These are phyloP conservation scores for Hiodon tergisus DNA, from an alignment of 2,113 vertebrate genomes.

Conservation along the genomic window DNA sequence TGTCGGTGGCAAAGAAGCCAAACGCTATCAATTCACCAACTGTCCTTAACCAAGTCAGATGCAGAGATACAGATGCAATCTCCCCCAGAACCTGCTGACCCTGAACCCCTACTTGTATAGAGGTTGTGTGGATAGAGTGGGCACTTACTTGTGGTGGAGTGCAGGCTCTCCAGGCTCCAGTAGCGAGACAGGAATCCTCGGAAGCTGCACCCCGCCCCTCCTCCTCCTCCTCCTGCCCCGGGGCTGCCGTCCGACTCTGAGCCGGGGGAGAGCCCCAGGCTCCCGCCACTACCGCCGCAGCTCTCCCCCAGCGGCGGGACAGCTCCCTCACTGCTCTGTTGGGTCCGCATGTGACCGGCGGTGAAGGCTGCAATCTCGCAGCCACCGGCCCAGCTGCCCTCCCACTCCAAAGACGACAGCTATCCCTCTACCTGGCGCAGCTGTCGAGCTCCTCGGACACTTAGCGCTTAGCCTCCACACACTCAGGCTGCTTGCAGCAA, in stretches of 20 bases:
- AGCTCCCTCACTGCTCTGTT: conserved; percentile 75
- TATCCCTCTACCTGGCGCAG: conserved; percentile 39
- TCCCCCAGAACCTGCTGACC: background rate
- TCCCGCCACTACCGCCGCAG: conserved; percentile 71
- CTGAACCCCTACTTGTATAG: background rate
- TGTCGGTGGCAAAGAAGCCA: background rate
- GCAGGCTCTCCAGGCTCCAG: conserved; percentile 94
- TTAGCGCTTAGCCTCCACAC: conserved; percentile 23
- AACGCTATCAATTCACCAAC: background rate
- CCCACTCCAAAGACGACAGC: conserved; percentile 2
- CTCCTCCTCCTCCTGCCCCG: conserved; percentile 64
- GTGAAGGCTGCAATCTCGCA: background rate
- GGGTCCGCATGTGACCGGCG: conserved; percentile 68
- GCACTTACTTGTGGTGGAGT: conserved; percentile 84
- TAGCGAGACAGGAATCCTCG: conserved; percentile 83
- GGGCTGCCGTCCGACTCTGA: conserved; percentile 85
- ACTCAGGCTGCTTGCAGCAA: conserved; percentile 36
- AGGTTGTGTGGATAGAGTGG: conserved; percentile 8
- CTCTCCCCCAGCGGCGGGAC: conserved; percentile 73
- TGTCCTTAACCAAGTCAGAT: no score
- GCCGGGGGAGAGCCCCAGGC: conserved; percentile 78
- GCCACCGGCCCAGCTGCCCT: conserved; percentile 9
- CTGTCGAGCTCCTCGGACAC: conserved; percentile 36
- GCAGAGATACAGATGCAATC: no score
- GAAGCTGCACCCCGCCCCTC: conserved; percentile 73